Evolutionary conservation across 2,888 invertebrate genomes (phyloP).

Genomic region (Tetropium fuscum): DNA sequence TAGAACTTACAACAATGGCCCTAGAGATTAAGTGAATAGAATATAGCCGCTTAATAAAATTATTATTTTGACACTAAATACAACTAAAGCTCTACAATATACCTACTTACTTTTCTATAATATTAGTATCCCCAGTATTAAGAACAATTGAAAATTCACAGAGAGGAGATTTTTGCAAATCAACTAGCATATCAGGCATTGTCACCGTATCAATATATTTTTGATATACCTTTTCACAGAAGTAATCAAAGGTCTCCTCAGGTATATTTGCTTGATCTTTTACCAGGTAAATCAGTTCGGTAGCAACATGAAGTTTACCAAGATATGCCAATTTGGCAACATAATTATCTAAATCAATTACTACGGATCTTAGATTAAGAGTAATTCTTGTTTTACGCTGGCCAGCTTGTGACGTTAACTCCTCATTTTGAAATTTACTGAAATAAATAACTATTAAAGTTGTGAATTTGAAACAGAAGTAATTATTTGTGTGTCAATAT

Average conservation of each 20-base stretch:
- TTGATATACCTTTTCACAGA: slow-evolving; percentile 35
- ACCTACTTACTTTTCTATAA: slow-evolving; percentile 24
- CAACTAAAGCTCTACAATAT: no score
- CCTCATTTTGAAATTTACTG: slow-evolving; percentile 24
- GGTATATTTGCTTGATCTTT: slow-evolving; percentile 37
- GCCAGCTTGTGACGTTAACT: slow-evolving; percentile 16
- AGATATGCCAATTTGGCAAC: slow-evolving; percentile 43
- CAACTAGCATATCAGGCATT: slow-evolving; percentile 23
- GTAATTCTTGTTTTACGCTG: slow-evolving; percentile 37
- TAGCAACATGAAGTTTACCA: slow-evolving; percentile 41
- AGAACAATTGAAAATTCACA: slow-evolving; percentile 35
- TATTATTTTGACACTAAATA: no score
- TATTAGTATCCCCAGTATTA: slow-evolving; percentile 20
- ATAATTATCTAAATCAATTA: slow-evolving; percentile 16
- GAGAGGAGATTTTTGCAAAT: slow-evolving; percentile 32
- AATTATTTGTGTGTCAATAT: not conserved
- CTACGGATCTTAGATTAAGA: slow-evolving; percentile 10
- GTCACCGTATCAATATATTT: slow-evolving; percentile 27
- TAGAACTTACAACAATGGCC: no score
- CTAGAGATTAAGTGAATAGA: no score
- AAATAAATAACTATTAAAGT: not conserved
- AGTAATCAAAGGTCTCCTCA: slow-evolving; percentile 35
- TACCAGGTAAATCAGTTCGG: slow-evolving; percentile 45
- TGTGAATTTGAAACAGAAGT: not conserved
- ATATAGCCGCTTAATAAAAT: no score